Evolutionary conservation across 1,140 invertebrate genomes (phyloP).

Genomic region (Drosophila athabasca): DNA sequence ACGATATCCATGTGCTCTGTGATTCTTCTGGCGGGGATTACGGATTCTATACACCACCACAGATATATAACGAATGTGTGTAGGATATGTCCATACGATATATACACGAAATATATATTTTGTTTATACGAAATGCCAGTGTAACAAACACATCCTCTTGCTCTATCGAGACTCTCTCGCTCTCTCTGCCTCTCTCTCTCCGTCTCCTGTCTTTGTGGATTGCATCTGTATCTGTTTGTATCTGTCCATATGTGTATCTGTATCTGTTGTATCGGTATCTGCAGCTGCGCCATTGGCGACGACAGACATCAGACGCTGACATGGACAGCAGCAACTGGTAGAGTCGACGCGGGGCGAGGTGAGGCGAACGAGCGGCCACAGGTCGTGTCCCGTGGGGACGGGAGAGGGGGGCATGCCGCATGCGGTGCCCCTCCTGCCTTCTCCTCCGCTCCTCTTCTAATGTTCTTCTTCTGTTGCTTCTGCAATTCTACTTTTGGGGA

Average conservation of each 20-base stretch:
- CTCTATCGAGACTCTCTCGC: neutral
- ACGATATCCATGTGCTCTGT: constrained; percentile 58
- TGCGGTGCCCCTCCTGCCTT: constrained; percentile 3
- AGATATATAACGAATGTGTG: constrained; percentile 13
- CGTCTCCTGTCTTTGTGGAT: constrained; percentile 7
- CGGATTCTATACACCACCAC: constrained; percentile 9
- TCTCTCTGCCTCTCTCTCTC: constrained; percentile 3
- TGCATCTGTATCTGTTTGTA: constrained; percentile 24
- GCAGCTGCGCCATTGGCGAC: constrained; percentile 78
- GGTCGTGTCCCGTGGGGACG: constrained; percentile 1
- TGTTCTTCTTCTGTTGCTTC: constrained; percentile 23
- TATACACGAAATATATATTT: constrained; percentile 25
- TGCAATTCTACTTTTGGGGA: constrained; percentile 58
- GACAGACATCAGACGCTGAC: constrained; percentile 73
- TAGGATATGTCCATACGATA: constrained; percentile 17
- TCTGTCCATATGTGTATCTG: constrained; percentile 21
- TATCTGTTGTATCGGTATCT: constrained; percentile 22
- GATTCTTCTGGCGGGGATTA: constrained; percentile 3
- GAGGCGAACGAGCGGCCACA: no score
- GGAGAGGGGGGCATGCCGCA: constrained; percentile 12
- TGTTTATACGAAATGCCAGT: constrained; percentile 72
- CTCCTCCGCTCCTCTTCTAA: neutral
- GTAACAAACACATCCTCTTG: constrained; percentile 57
- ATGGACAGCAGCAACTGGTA: constrained; percentile 44
- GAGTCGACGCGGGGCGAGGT: neutral